Evolutionary conservation across 2,113 vertebrate species (phyloP), one percentile per base, ranked within the genome.

Genomic region (Tupaia tana): DNA sequence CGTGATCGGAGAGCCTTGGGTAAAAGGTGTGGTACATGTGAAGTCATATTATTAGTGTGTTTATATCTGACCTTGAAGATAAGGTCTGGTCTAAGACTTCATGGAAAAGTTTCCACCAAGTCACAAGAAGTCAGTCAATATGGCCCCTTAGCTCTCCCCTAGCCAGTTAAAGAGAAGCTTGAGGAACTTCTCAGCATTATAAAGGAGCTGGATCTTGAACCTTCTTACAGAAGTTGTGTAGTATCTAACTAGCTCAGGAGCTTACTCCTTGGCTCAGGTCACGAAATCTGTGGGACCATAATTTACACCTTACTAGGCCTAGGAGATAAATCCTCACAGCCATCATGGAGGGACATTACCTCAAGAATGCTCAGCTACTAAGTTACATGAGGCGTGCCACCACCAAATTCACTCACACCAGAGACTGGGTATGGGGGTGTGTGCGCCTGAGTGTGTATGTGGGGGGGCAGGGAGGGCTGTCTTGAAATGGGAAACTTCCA

Each of bases 1-100:
- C 79, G 70, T 69, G 83, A 95, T 86, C 61, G 93, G 61, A 90
- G 79, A 91, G 89, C 20, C 43, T 16, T 66, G 75, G 81, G 93
- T 83, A 43, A 96, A 96, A 96, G 95, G 29, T 79, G 83, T 29
- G 61, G 82, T 91, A 59, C 82, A 63, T 66, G 19, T 73, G 66
- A 94, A 96, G 61, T 79, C 86, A 69, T 71, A 80, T 82, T 54
- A 78, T 89, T 91, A 91, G 80, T 63, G 29, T 80, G 83, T 75
- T 97, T 87, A 96, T 19, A 69, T 91, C 81, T 91, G 89, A 90
- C 78, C 82, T 78, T 77, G 71, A 92, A 43, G 91, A 92, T 70
- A 90, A 95, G 61, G 58, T 58, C 88, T 91, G 27, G 85, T 16
- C 82, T 91, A 86, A 85, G 86, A 71, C 61, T 86, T 82, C 58